These are phyloP conservation scores for Agrypnia vestita DNA, from an alignment of 1,140 invertebrate genomes.

Conservation along the genomic window DNA sequence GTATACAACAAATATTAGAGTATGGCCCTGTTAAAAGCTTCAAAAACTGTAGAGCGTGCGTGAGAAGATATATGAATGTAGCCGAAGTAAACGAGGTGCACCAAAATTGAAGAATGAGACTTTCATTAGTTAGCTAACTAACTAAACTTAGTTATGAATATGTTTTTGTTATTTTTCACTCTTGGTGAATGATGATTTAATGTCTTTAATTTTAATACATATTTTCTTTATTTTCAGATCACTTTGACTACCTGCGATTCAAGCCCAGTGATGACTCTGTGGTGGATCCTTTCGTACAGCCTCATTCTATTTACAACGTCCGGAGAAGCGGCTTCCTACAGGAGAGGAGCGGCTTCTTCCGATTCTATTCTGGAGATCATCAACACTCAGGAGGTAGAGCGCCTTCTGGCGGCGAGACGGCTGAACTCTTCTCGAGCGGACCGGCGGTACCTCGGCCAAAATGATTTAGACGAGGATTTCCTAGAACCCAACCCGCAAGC, in stretches of 20 bases:
- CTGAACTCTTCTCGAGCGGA: conserved; percentile 64
- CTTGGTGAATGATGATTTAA: too few relatives aligned
- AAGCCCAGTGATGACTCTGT: not conserved
- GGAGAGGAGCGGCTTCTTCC: conserved; percentile 56
- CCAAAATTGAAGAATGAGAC: too few relatives aligned
- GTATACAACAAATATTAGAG: too few relatives aligned
- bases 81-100: too few relatives aligned
- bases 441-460: conserved; percentile 69
- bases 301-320: not conserved
- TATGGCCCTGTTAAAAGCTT: too few relatives aligned
- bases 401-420: conserved; percentile 70
- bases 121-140: too few relatives aligned
- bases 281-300: not conserved
- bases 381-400: conserved; percentile 74
- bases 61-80: too few relatives aligned
- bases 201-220: too few relatives aligned
- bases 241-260: not conserved
- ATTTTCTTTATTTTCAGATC: conserved; percentile 36
- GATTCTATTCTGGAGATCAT: conserved; percentile 76
- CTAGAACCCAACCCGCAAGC: conserved; percentile 56
- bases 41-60: too few relatives aligned
- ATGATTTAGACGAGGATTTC: conserved; percentile 63
- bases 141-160: too few relatives aligned
- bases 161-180: too few relatives aligned
- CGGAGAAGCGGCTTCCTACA: conserved; percentile 15